Base-by-base conservation (phyloP, 2,113 vertebrate species). In the Riparia riparia region DNA sequence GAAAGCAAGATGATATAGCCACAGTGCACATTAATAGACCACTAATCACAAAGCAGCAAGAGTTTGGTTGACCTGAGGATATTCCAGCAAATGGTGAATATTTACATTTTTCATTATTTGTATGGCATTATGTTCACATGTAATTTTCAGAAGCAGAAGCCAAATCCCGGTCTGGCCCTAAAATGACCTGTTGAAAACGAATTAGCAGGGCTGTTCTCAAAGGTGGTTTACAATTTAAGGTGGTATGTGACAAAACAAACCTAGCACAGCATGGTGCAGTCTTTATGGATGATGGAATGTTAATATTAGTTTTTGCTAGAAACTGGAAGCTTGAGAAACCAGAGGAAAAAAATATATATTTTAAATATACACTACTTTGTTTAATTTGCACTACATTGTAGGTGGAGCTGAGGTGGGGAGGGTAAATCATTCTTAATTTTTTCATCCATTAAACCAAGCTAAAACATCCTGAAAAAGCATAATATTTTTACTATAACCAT, bases 11-110 rank as follows among this genome's bases (percentile, higher is more conserved):
- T 65, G 82, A 83, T 93, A 83, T 3, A 94, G 50, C 56, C 64
- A 70, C 71, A 78, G 71, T 51, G 82, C 68, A 73, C 53, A 77
- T 90, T 97, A 96, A 93, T 94, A 82, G 90, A 66, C 66, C 71
- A 80, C 87, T 95, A 96, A 95, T 89, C 90, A 77, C 63, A 86
- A 60, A 91, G 68, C 85, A 93, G 92, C 50, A 88, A 91, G 91
- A 77, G 56, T 94, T 85, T 93, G 45, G 74, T 90, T 96, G 87
- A 93, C 82, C 93, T 96, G 66, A 79, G 79, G 85, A 90, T 92
- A 93, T 88, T 95, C 87, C 79, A 87, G 82, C 51, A 91, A 96
- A 81, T 81, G 68, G 42, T 44, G 82, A 93, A 76, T 76, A 70
- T 66, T 92, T 94, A 66, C 25, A 81, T 77, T 93, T 95, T 87